Conservation (phyloP, 2,113 vertebrate genomes). For the Cebus imitator region DNA sequence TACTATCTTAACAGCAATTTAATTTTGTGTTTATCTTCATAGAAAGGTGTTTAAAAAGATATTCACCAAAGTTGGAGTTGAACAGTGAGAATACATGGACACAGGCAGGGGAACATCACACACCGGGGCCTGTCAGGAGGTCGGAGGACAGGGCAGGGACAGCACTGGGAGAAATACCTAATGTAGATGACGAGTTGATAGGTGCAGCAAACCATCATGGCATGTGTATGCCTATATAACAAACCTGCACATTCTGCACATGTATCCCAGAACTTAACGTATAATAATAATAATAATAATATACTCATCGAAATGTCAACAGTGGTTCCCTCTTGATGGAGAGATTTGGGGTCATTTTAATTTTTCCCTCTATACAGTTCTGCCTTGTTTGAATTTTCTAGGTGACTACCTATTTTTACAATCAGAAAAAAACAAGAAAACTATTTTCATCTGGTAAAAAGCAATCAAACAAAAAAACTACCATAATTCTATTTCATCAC, state of each 20-base stretch:
- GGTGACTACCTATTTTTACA: not conserved
- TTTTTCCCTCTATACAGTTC: not conserved
- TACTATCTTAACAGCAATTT: not conserved
- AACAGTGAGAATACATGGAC: no score
- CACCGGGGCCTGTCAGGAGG: no score
- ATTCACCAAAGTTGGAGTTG: not conserved
- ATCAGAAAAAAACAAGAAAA: not conserved
- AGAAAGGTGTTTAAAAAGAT: slow-evolving; percentile 4
- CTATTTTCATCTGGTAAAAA: not conserved
- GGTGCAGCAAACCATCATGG: no score
- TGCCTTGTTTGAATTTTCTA: not conserved
- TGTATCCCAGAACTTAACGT: no score
- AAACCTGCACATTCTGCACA: no score
- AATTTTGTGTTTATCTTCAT: not conserved
- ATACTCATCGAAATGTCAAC: not conserved
- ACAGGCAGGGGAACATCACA: no score
- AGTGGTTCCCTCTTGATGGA: not conserved
- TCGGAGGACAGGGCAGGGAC: no score
- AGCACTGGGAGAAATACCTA: no score
- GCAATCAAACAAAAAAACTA: not conserved
- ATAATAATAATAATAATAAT: no score
- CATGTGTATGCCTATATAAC: no score
- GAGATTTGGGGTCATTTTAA: not conserved
- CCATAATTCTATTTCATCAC: not conserved
- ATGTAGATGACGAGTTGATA: no score